Evolutionary conservation across 2,797 vertebrate species (phyloP), one percentile per base, ranked within the genome.

Genomic region (Loriculus beryllinus): DNA sequence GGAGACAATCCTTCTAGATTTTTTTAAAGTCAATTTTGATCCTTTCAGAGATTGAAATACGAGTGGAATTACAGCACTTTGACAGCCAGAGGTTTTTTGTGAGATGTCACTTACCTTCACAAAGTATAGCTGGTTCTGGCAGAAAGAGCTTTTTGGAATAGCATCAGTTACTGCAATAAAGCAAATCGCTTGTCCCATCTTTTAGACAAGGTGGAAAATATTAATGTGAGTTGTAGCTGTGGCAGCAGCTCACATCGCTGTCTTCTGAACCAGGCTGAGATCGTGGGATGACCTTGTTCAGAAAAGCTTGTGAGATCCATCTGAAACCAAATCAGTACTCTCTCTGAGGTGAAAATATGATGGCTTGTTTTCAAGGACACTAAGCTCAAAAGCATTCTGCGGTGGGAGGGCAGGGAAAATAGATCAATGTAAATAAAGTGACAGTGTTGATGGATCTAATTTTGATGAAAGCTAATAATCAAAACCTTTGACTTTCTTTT

Each of bases 381-480:
- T 6, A 25, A 70, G 14, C 8, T 8, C 25, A 82, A 67, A 85
- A 90, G 59, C 47, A 43, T 21, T n/a, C 37, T 33, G 19, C 13
- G 12, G 10, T 52, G 25, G 28, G 33, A 22, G 29, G 51, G 37
- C 3, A 2, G 33, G 21, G 45, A 49, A 90, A 59, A 91, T 4
- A 81, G 63, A 20, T 72, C 40, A 91, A 54, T 85, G 40, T 82
- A 80, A 63, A 83, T 80, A 64, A 96, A 78, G 45, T 60, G 42
- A 28, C 67, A 69, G n/a, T 6, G 6, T n/a, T 75, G 63, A 88
- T 82, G 51, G 21, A 95, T 94, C 40, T 74, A 60, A 65, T 88
- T 96, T 91, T 92, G 63, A 64, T 95, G 83, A 71, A 93, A 92
- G 33, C 12, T 93, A 85, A 88, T 95, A 63, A 67, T 77, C 33